Conservation (phyloP, 2,888 invertebrate species). For the Axea sp. region DNA sequence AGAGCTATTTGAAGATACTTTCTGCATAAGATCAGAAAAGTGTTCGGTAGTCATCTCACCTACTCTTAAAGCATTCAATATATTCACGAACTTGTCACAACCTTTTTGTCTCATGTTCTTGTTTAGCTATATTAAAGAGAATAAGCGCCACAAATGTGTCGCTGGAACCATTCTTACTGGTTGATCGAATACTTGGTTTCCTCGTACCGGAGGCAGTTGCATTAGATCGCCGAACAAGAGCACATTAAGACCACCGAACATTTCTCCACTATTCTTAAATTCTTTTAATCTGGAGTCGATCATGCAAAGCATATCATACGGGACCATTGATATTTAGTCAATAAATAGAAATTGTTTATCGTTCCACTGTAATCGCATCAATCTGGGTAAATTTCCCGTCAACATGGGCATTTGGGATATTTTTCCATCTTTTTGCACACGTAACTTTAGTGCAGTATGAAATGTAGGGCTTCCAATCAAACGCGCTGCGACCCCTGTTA, state of each 20-base stretch:
- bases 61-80: background rate
- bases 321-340: background rate
- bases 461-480: no score
- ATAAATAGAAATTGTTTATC: no score
- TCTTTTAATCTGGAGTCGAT: background rate
- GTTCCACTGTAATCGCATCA: no score
- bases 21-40: background rate
- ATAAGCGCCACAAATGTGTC: background rate
- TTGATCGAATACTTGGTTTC: background rate
- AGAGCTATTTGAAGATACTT: background rate
- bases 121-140: background rate
- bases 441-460: no score
- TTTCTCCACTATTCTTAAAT: background rate
- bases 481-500: no score
- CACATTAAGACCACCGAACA: background rate
- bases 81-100: background rate
- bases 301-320: background rate
- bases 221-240: background rate
- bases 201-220: constrained; percentile 61
- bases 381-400: no score
- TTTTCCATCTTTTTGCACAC: no score
- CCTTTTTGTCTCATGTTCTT: background rate
- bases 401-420: no score
- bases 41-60: background rate
- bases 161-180: background rate